Base-by-base conservation (phyloP, 2,113 vertebrate genomes). In the Phodopus roborovskii region DNA sequence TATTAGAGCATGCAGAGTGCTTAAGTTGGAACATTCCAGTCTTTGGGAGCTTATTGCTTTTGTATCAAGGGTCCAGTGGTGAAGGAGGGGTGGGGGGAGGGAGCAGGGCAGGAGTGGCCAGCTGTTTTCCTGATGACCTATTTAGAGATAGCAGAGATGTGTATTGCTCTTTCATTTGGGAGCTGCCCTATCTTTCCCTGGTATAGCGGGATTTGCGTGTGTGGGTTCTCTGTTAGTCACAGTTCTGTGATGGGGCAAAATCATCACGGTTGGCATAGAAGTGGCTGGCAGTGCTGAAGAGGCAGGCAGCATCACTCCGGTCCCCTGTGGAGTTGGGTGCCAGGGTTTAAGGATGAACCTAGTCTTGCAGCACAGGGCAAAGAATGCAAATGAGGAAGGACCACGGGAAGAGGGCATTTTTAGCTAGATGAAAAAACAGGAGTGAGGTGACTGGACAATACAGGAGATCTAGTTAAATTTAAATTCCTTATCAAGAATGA, bases 401-500 rank as follows among this genome's bases (percentile, higher is more conserved):
- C 64, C 53, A 33, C 2, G 66, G 33, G n/a, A 91, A 87, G 10
- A 58, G 56, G 22, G 26, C 30, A 73, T 62, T 50, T 88, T 86
- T 64, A 39, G 22, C 7, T 91, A 42, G n/a, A 92, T n/a, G 58
- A 79, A 88, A 58, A 95, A 94, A 77, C 26, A 13, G 1, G 48
- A 15, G 20, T 85, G 28, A 9, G 7, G 0, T 95, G 75, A 73
- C 36, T 64, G 92, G 68, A 30, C 70, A 64, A 87, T 62, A 70
- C 2, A 86, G 45, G 19, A 12, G 1, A 56, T 7, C 45, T 8
- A 84, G 53, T 81, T 93, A 88, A 42, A 79, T 81, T 71, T 66
- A 24, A 93, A 92, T 96, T 94, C 70, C 56, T 78, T 50, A 33
- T 90, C 77, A 92, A 81, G 1, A 62, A 48, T 77, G 28, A 88